phyloP scores from a whole-genome alignment of 1,140 invertebrate genomes.

The Drosophila lacteicornis region DNA sequence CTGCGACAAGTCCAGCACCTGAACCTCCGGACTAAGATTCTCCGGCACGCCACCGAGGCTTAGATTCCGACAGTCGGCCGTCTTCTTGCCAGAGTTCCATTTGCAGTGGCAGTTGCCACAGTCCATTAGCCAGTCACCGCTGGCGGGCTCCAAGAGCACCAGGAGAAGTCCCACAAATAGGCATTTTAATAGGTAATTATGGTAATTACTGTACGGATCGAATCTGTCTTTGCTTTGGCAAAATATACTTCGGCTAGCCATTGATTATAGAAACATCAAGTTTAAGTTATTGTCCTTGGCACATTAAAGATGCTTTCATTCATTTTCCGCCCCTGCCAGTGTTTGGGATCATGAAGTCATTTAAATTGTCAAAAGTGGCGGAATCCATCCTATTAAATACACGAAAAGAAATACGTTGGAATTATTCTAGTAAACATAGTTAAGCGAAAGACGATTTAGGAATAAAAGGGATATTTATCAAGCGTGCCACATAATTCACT shows the following conservation, averaged over 20 bases:
- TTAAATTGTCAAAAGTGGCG: neutral
- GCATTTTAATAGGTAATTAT: conserved; percentile 10
- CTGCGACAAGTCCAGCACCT: conserved; percentile 90
- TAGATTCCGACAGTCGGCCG: conserved; percentile 90
- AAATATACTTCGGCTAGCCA: conserved; percentile 5
- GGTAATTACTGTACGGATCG: neutral
- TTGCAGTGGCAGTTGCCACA: conserved; percentile 89
- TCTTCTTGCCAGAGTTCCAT: conserved; percentile 92
- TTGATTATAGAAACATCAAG: conserved; percentile 8
- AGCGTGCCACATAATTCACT: too few species aligned
- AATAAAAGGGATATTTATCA: neutral
- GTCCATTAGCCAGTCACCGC: conserved; percentile 86
- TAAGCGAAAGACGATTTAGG: too few species aligned
- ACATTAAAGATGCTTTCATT: too few species aligned
- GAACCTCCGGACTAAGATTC: conserved; percentile 90
- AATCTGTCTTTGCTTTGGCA: neutral
- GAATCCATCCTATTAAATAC: neutral
- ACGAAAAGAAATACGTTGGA: neutral
- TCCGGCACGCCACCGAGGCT: conserved; percentile 89
- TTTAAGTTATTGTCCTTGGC: neutral
- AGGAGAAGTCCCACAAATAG: conserved; percentile 8
- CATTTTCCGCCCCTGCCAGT: neutral
- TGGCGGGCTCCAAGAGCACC: neutral
- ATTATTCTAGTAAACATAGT: too few species aligned
- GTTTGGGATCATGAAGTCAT: neutral